phyloP scores from a whole-genome alignment of 2,888 invertebrate species.

The Spialia ferax region DNA sequence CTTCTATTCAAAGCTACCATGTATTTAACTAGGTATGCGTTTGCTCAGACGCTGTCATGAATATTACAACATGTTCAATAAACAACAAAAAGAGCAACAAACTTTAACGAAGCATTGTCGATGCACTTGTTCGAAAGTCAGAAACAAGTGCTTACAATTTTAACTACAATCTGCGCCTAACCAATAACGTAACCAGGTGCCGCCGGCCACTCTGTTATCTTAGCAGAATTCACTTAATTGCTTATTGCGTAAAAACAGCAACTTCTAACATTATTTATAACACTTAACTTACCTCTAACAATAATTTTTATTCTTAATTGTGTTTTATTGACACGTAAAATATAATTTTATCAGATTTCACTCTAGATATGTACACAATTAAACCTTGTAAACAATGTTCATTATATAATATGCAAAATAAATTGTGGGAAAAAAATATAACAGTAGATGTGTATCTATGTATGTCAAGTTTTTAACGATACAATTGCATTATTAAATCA shows the following conservation, averaged over 20 bases:
- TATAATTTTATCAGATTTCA: slow-evolving; percentile 5
- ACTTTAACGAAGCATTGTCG: slow-evolving; percentile 11
- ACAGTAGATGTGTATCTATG: slow-evolving; percentile 5
- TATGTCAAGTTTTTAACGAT: slow-evolving; percentile 5
- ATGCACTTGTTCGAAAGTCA: slow-evolving; percentile 14
- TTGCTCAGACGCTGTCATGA: not conserved
- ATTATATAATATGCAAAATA: slow-evolving; percentile 4
- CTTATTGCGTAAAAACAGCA: not conserved
- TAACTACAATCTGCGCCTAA: not conserved
- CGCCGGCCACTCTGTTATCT: not conserved
- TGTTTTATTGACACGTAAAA: not conserved
- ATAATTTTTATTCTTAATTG: not conserved
- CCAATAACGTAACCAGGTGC: not conserved
- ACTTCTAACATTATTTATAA: no score
- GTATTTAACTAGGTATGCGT: not conserved
- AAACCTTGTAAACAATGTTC: slow-evolving; percentile 8
- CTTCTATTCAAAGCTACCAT: not conserved
- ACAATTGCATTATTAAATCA: not conserved
- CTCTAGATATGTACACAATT: slow-evolving; percentile 14
- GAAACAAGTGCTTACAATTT: slow-evolving; percentile 13
- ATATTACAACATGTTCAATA: not conserved
- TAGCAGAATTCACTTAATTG: slow-evolving; percentile 12
- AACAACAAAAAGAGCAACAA: slow-evolving; percentile 15
- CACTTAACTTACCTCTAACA: no score
- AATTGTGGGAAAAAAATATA: slow-evolving; percentile 10